Conservation (phyloP, 2,797 vertebrate genomes). For the Pygocentrus nattereri region DNA sequence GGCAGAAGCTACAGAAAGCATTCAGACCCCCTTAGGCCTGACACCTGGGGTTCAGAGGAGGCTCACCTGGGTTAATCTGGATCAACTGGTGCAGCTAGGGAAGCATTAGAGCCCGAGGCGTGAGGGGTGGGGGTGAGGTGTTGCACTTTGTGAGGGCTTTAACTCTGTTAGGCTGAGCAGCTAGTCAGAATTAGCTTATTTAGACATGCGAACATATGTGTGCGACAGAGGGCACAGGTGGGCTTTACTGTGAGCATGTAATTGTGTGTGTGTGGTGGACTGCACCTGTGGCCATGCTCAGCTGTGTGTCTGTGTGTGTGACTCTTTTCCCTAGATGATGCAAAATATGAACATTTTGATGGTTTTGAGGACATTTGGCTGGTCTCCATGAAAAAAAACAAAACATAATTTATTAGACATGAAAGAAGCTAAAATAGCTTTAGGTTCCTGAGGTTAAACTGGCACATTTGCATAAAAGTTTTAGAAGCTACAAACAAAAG, state of each 20-base stretch:
- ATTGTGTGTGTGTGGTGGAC: constrained; percentile 1
- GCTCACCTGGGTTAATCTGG: constrained; percentile 47
- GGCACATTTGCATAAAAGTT: background rate
- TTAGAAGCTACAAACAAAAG: background rate
- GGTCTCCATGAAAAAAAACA: background rate
- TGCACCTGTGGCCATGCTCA: constrained; percentile 27
- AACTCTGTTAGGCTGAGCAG: background rate
- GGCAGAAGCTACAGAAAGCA: background rate
- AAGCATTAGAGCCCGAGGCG: background rate
- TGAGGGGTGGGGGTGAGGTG: constrained; percentile 11
- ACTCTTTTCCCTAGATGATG: background rate
- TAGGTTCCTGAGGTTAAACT: no score
- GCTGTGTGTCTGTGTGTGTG: constrained; percentile 1
- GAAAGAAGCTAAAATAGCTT: background rate
- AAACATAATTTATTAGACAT: background rate
- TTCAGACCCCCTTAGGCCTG: background rate
- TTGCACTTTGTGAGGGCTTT: constrained; percentile 11
- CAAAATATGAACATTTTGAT: background rate
- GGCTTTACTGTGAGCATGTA: constrained; percentile 15
- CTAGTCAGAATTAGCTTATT: background rate
- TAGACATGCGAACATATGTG: constrained; percentile 23
- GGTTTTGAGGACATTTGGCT: no score
- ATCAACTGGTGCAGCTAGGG: constrained; percentile 22
- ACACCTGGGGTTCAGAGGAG: constrained; percentile 21
- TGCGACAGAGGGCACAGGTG: background rate